Base-by-base conservation (phyloP, 1,140 invertebrate species). In the Drosophila virilis region DNA sequence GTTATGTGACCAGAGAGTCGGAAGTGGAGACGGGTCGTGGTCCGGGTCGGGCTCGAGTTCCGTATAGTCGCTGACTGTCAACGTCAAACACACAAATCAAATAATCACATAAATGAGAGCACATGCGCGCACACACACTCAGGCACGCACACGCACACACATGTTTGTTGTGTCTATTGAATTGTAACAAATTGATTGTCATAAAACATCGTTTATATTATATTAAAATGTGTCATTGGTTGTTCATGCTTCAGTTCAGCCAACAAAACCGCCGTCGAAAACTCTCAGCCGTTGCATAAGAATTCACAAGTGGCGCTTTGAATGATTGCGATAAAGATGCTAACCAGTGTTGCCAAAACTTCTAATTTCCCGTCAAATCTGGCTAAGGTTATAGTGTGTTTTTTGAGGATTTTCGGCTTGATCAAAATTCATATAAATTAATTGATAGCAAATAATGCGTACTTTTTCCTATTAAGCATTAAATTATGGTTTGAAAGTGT, bases 181-280 rank as follows among this genome's bases (percentile, higher is more conserved):
- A 89, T 89, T 89, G 84, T 89, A 89, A 89, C 84, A 89, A 89
- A 89, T 89, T 89, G 84, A 89, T 89, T 89, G 84, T 89, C 84
- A 89, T 89, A 80, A 89, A 89, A 90, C 80, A 89, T 90, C 84
- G 84, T 89, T 89, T 89, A 89, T 89, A 89, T 83, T 89, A 89
- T 88, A 89, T 89, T 89, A 89, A 78, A 89, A 89, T 89, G 84
- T 89, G 85, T 80, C 79, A 84, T 84, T 71, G 57, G 74, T 68
- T 89, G 85, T 90, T 89, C 65, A 89, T 89, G 84, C 77, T 78
- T 83, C 80, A 74, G 59, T 89, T 75, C 77, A 89, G 65, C 17
- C 65, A 42, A 62, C 32, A 57, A 75, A 61, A 62, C 64, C 33
- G 13, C 58, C 45, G 43, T 50, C 67, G 66, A 84, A 83, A 75